Evolutionary conservation across 2,888 invertebrate genomes (phyloP), one percentile per base, ranked within the genome.

Genomic region (Xestia sexstrigata): DNA sequence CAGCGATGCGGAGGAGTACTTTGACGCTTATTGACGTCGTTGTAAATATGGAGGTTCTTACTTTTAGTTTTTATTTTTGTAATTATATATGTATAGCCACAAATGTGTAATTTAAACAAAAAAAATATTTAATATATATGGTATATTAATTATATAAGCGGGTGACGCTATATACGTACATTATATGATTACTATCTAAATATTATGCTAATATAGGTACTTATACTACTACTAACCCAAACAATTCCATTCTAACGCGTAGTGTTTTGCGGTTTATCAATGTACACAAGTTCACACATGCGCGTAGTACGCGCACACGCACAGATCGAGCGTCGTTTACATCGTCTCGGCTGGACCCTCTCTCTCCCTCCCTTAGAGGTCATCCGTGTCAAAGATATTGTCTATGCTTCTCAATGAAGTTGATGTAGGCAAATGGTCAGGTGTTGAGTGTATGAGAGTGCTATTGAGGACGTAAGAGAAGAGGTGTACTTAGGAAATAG

Each of bases 361-460:
- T 90, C 90, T 91, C 91, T 91, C 90, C 90, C 90, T 91, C 91
- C 90, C 90, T 92, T 90, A 86, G 92, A 93, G 94, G 93, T 94
- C 94, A 92, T 84, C 74, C 87, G 92, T 90, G 92, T 92, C 91
- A 91, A 89, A 90, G 89, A 91, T 91, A 90, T 89, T 88, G 89
- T 88, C 88, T 89, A 88, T 88, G 89, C 88, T 88, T 88, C 90
- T 93, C 91, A 94, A 93, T 94, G 91, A 90, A 90, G 82, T 86
- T 83, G 88, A 68, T 83, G 65, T 80, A 78, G 65, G 67, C 79
- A 79, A 71, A 77, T 79, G 30, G 49, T 63, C 58, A 72, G 76
- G 70, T 80, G 74, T 71, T 81, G 2, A 45, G 35, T 62, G 20
- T 63, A 9, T 9, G 13, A 75, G 11, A n/a, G 15, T 26, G 26